Conservation (phyloP, 1,140 invertebrate genomes). For the Drosophila santomea region DNA sequence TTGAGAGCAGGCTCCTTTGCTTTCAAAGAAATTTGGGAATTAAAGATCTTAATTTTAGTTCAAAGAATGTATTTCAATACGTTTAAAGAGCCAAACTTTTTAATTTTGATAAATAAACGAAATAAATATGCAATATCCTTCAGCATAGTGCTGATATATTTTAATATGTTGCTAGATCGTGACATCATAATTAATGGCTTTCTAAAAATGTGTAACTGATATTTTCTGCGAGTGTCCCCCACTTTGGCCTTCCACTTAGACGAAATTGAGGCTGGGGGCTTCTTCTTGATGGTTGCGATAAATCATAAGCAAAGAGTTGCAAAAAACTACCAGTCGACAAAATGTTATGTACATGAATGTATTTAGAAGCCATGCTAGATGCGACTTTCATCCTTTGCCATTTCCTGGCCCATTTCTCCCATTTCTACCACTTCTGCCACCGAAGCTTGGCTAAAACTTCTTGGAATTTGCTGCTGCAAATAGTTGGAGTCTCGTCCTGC, state of each 20-base stretch:
- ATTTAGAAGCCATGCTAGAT: constrained; percentile 55
- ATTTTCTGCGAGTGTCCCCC: constrained; percentile 1
- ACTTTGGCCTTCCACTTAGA: constrained; percentile 4
- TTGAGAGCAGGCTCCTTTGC: no score
- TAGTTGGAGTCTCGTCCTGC: constrained; percentile 52
- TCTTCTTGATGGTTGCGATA: constrained; percentile 39
- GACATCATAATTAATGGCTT: no score
- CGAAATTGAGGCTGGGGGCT: constrained; percentile 8
- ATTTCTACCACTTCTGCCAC: constrained; percentile 6
- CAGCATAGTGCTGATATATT: no score
- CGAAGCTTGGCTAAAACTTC: constrained; percentile 65
- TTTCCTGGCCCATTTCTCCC: not conserved
- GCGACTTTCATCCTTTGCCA: constrained; percentile 27
- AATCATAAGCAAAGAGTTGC: constrained; percentile 52
- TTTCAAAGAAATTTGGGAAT: no score
- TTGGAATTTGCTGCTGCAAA: constrained; percentile 76
- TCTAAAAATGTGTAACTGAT: no score
- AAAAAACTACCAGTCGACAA: constrained; percentile 50
- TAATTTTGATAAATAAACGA: no score
- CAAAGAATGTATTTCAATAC: no score
- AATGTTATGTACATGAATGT: constrained; percentile 50
- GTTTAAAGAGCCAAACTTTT: no score
- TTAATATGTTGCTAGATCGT: no score
- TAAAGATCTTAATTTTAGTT: no score
- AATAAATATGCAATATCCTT: not conserved